Evolutionary conservation across 2,888 invertebrate species (phyloP), one percentile per base, ranked within the genome.

Genomic region (Torymus auratus): DNA sequence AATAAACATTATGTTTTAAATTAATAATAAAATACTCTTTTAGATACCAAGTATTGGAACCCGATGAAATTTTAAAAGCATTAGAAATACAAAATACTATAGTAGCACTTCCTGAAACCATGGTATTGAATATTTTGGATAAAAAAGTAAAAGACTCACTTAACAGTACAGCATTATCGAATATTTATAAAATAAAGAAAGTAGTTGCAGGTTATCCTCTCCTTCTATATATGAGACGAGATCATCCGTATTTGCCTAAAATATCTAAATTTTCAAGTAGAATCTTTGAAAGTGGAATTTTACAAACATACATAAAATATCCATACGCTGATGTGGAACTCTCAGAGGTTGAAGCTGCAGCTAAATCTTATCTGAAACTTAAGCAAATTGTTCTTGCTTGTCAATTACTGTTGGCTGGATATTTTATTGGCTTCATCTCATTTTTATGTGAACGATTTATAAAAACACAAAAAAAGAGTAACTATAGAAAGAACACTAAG

Each of bases 381-480:
- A 68, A 68, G 5, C 55, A 56, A 28, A 20, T 68, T 53, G 14
- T 14, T 53, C 67, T 53, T 67, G 67, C 67, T 13, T 67, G 53
- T 53, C 53, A 67, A 20, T 10, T 55, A 68, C 20, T 55, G 0
- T 1, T 53, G 17, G 23, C 20, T 53, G 68, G 68, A 15, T 56
- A 12, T 28, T 14, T 11, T 28, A 20, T 69, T 23, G 56, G 68
- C 15, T 2, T 2, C 12, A n/a, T 28, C 2, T 56, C 3, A n/a
- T 69, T 69, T 14, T 23, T 68, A 13, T 55, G 3, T 41, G 41
- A 41, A 7, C 11, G 68, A 55, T 17, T 23, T 55, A 10, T 55
- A 13, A 13, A 20, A 2, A 23, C 20, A 20, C 7, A 41, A 41
- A 41, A 7, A 41, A 41, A 41, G 7, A 7, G 7, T 41, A 41